Percentiles rank a stretch among this genome's conserved stretches.
Conservation (phyloP, 2,797 vertebrate species). For the Rhinatrema bivittatum region DNA sequence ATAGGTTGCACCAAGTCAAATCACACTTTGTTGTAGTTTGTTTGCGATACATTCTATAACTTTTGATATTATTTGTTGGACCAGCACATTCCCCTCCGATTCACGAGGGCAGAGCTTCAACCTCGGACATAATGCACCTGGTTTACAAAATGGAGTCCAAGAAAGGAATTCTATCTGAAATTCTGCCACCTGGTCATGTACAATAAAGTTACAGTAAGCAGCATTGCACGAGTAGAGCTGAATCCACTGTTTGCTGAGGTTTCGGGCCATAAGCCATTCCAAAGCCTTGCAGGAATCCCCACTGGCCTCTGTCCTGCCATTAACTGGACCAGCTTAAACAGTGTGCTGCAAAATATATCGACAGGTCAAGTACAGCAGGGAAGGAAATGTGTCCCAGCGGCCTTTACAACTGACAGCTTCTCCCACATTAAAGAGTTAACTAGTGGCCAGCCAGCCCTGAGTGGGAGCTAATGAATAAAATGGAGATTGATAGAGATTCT, state of each 20-base stretch:
- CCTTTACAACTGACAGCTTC: slow-evolving; percentile 66
- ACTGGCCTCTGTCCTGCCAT: slow-evolving; percentile 56
- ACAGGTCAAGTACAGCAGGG: slow-evolving; percentile 64
- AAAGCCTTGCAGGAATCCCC: slow-evolving; percentile 53
- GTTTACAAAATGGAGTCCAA: too few species aligned
- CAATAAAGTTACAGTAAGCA: slow-evolving; percentile 25
- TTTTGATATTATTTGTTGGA: too few species aligned
- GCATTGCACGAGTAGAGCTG: slow-evolving; percentile 33
- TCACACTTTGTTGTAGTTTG: too few species aligned
- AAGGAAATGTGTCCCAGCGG: slow-evolving; percentile 57
- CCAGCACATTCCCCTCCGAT: too few species aligned
- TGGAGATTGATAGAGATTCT: slow-evolving; percentile 73
- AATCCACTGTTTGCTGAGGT: slow-evolving; percentile 49
- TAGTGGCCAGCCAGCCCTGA: slow-evolving; percentile 61
- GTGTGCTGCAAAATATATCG: slow-evolving; percentile 59
- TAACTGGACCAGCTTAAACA: slow-evolving; percentile 60
- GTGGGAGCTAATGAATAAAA: slow-evolving; percentile 74
- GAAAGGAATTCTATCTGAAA: slow-evolving; percentile 40
- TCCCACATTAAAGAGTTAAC: slow-evolving; percentile 74
- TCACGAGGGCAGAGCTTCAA: too few species aligned
- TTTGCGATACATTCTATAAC: too few species aligned
- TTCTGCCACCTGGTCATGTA: slow-evolving; percentile 32
- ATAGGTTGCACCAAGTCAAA: too few species aligned
- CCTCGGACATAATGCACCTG: too few species aligned
- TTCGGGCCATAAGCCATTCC: slow-evolving; percentile 44